phyloP scores from a whole-genome alignment of 2,113 vertebrate genomes.

The Geococcyx californianus region DNA sequence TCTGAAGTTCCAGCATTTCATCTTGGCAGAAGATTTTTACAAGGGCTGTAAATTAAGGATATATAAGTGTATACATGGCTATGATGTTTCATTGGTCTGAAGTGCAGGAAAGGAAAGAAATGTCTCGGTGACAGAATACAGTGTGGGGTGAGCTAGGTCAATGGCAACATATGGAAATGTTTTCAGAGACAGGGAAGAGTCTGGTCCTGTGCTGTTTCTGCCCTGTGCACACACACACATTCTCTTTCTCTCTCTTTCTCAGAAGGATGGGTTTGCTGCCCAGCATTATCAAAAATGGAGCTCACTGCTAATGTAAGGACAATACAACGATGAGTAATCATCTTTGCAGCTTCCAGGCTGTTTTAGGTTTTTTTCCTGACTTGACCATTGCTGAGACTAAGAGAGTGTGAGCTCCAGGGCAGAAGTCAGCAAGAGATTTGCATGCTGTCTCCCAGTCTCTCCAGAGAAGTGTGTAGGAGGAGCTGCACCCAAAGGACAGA shows the following conservation, averaged over 20 bases:
- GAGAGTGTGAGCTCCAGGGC: neutral
- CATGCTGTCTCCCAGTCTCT: neutral
- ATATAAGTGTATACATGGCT: slow-evolving; percentile 58
- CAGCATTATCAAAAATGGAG: neutral
- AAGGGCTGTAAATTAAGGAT: slow-evolving; percentile 64
- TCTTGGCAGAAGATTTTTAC: slow-evolving; percentile 63
- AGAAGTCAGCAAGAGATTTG: neutral
- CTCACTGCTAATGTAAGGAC: neutral
- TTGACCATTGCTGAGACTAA: neutral
- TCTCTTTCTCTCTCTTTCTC: neutral
- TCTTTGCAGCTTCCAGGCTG: neutral
- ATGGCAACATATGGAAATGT: slow-evolving; percentile 56
- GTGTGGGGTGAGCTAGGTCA: slow-evolving; percentile 46
- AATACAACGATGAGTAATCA: neutral
- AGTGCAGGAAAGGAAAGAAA: slow-evolving; percentile 51
- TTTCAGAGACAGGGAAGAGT: slow-evolving; percentile 21
- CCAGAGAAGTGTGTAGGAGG: neutral
- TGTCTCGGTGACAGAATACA: slow-evolving; percentile 29
- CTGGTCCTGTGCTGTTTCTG: slow-evolving; percentile 23
- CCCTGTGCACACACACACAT: neutral
- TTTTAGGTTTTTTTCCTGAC: neutral
- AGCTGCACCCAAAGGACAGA: neutral
- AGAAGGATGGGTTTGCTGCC: neutral
- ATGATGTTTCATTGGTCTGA: slow-evolving; percentile 63
- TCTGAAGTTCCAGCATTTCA: slow-evolving; percentile 60